These are phyloP conservation scores for Anomalospiza imberbis DNA, from an alignment of 2,797 vertebrate genomes.

Conservation along the genomic window DNA sequence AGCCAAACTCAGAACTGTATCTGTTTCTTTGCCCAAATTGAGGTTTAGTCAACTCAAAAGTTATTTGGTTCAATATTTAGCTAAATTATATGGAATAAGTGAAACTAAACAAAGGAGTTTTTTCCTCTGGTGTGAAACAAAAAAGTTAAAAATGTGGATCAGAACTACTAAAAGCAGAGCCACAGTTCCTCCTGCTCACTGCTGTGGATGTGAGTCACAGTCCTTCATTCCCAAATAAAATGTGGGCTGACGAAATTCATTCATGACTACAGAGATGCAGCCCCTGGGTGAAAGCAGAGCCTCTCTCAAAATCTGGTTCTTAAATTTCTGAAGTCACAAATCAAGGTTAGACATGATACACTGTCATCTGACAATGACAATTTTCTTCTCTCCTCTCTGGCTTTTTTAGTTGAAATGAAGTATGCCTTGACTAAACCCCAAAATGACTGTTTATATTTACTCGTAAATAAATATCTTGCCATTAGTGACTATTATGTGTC, in stretches of 20 bases:
- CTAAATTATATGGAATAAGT: neutral
- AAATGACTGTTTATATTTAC: neutral
- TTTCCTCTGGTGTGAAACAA: neutral
- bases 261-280: neutral
- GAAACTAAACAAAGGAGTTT: neutral
- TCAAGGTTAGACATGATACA: neutral
- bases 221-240: neutral
- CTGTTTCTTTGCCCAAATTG: neutral
- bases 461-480: constrained; percentile 22
- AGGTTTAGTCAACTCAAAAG: neutral
- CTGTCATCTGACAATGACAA: neutral
- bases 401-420: constrained; percentile 1
- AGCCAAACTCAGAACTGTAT: neutral
- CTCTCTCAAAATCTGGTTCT: neutral
- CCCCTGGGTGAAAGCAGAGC: neutral
- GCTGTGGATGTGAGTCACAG: neutral
- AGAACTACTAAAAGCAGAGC: neutral
- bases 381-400: neutral
- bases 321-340: neutral
- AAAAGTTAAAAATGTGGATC: neutral
- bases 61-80: neutral
- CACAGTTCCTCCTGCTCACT: neutral
- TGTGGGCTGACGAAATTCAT: neutral
- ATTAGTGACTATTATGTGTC: constrained; percentile 21
- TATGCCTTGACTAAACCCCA: neutral